Evolutionary conservation across 2,888 invertebrate genomes (phyloP), one percentile per base, ranked within the genome.

Genomic region (Drosophila acutilabella): DNA sequence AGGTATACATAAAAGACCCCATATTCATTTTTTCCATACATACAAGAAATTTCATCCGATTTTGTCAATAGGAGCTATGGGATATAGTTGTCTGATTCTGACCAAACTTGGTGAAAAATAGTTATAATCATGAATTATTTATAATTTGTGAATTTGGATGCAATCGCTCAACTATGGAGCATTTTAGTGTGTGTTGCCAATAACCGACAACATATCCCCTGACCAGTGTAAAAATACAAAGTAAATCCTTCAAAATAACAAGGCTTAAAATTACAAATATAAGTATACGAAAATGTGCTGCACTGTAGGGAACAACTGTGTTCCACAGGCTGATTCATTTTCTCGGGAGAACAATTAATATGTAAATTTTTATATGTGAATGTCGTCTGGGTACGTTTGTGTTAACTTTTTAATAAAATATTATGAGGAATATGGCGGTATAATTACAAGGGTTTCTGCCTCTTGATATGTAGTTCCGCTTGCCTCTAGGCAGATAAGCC

Each of bases 191-290:
- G 23, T 23, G 23, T 5, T 23, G 23, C 3, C 23, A 23, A 11
- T 33, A 33, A 11, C 4, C 11, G 38, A 10, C 20, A 20, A 4
- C 4, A 20, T 20, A 20, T 20, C 2, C 8, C 42, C 7, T 18
- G 10, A 11, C 4, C 4, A 11, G 18, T 3, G 18, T 18, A 42
- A 8, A 20, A 20, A 20, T 42, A 20, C 11, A 11, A 64, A 53
- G 69, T 62, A 80, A 83, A 80, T 77, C 75, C 78, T 71, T 71
- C 76, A 78, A 76, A 72, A 74, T 6, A 78, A 72, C 75, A 74
- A 81, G 80, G 88, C 83, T 74, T 76, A 74, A 88, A 90, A 84
- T 88, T 80, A 89, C 83, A 90, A 86, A 90, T 89, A 90, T 87
- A 81, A 85, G 90, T 90, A 83, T 87, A 90, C 83, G 33, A 36